Base-by-base conservation (phyloP, 1,140 invertebrate genomes). In the Macrobrachium nipponense region DNA sequence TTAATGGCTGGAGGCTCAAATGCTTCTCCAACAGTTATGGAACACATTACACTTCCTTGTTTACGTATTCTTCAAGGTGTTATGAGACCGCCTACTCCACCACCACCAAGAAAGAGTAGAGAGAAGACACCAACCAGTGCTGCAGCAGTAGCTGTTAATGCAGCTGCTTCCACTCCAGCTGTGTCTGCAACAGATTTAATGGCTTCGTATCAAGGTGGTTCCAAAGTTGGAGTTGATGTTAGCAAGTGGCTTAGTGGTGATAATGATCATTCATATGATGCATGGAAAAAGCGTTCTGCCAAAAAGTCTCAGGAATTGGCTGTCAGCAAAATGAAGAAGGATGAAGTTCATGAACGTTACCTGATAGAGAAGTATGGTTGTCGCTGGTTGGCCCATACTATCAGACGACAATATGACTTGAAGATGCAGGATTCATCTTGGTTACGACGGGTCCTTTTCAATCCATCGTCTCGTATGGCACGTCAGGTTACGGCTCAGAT, bases 381-480 rank as follows among this genome's bases (percentile, higher is more conserved):
- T 17, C 90, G 91, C 14, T 94, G 93, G 93, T 88, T 90, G 20
- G 90, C 92, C 20, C 91, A 91, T 85, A 89, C 87, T 0, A 83
- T 88, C 15, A 88, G 87, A 27, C 87, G 88, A 60, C 72, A 87
- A 27, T 87, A 88, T 76, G 73, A 90, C n/a, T 86, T 94, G 5
- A 93, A 92, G 75, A 90, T 95, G 27, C 91, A 92, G 10, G 93
- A 94, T 85, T 93, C 93, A 2, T 95, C 95, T 7, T 98, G 97
- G 97, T 92, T 98, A 11, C 95, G 96, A 86, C 95, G 95, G 11
- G 95, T 98, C 11, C 93, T 98, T 87, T 98, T 98, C 90, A 98
- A 97, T 91, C 94, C 96, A 0, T 97, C 96, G 90, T 98, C 97
- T 0, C 93, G 96, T 70, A 93, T 97, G 70, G 96, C 96, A 0